These are phyloP conservation scores for Actinernus sp. DNA, from an alignment of 92 coral and sea anemone genomes.

Conservation along the genomic window DNA sequence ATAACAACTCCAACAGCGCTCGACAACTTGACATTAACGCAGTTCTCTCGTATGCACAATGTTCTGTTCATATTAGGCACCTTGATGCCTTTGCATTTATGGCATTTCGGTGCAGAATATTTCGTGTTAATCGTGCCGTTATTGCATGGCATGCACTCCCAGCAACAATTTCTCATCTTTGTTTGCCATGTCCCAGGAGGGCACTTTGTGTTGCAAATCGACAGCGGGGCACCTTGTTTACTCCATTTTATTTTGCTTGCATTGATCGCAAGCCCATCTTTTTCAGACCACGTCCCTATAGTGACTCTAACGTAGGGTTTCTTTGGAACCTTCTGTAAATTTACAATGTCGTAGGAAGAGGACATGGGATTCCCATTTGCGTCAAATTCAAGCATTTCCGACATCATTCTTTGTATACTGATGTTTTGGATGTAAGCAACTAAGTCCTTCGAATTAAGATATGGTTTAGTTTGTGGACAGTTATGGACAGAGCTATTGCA, in stretches of 20 bases:
- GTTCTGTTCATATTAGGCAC: constrained; percentile 54
- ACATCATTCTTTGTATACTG: constrained; percentile 35
- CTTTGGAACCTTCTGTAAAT: constrained; percentile 23
- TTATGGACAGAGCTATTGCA: constrained; percentile 43
- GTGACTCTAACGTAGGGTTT: constrained; percentile 13
- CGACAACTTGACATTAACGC: constrained; percentile 32
- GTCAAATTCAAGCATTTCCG: constrained; percentile 66
- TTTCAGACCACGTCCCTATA: constrained; percentile 42
- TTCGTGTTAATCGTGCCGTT: constrained; percentile 43
- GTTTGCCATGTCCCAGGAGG: constrained; percentile 76
- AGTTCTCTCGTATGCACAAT: constrained; percentile 33
- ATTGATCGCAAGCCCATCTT: constrained; percentile 25
- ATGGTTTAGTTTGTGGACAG: constrained; percentile 59
- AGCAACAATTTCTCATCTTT: constrained; percentile 64
- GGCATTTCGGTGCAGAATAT: constrained; percentile 33
- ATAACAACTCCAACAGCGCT: constrained; percentile 47
- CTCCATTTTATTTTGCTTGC: constrained; percentile 47
- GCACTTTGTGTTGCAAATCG: constrained; percentile 61
- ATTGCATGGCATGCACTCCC: constrained; percentile 77
- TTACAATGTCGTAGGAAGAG: constrained; percentile 65
- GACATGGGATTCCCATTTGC: constrained; percentile 58
- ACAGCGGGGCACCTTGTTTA: constrained; percentile 35
- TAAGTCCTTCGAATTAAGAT: constrained; percentile 60
- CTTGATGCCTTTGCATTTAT: constrained; percentile 33
- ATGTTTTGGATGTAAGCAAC: constrained; percentile 56